Evolutionary conservation across 2,797 vertebrate genomes (phyloP).

Genomic region (Schizopygopsis malacanthus): DNA sequence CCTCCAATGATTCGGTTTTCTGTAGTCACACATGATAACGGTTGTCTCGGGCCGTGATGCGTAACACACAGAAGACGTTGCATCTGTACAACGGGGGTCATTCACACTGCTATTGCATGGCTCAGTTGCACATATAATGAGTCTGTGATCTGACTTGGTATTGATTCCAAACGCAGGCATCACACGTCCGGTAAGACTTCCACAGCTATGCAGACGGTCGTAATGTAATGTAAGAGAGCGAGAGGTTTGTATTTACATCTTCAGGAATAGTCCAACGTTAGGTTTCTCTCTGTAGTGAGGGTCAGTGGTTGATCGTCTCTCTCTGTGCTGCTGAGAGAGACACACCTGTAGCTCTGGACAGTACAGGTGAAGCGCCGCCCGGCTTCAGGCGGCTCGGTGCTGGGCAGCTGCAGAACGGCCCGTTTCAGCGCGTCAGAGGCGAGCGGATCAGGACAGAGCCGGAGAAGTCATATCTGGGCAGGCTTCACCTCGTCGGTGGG

Average conservation of each 20-base stretch:
- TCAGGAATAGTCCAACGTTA: slow-evolving; percentile 22
- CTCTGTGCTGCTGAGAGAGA: slow-evolving; percentile 52
- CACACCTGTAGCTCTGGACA: slow-evolving; percentile 40
- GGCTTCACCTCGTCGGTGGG: slow-evolving; percentile 25
- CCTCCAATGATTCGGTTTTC: slow-evolving; percentile 43
- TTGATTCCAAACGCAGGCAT: slow-evolving; percentile 57
- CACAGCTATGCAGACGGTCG: slow-evolving; percentile 29
- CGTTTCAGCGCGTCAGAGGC: background rate
- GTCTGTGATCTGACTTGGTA: slow-evolving; percentile 64
- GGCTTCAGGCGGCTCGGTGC: no score
- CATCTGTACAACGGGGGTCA: slow-evolving; percentile 73
- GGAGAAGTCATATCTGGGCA: background rate
- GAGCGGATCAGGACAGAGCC: background rate
- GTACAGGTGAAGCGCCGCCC: slow-evolving; percentile 23
- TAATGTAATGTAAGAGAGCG: background rate
- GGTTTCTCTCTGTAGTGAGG: slow-evolving; percentile 33
- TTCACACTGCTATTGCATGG: slow-evolving; percentile 68
- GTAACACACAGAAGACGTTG: slow-evolving; percentile 69
- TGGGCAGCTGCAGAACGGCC: background rate
- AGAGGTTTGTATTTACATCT: slow-evolving; percentile 38
- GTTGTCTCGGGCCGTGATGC: slow-evolving; percentile 52
- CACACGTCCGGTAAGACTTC: slow-evolving; percentile 39
- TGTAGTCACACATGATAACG: slow-evolving; percentile 64
- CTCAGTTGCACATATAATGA: slow-evolving; percentile 70
- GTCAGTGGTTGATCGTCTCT: slow-evolving; percentile 30